Conservation (phyloP, 2,797 vertebrate genomes). For the Agapornis canus region DNA sequence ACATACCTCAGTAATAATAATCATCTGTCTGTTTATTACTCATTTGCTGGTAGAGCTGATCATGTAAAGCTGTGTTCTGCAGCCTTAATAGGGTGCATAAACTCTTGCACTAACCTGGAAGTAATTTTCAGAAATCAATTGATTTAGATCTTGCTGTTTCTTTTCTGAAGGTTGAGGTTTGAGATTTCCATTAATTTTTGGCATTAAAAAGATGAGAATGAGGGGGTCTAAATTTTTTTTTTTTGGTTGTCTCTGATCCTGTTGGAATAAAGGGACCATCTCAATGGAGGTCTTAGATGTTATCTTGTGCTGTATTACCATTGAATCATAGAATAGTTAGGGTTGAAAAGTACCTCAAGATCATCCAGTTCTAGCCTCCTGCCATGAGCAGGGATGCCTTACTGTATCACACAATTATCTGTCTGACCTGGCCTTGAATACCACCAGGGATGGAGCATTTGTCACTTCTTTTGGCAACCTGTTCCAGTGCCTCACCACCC, state of each 20-base stretch:
- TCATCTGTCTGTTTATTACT: neutral
- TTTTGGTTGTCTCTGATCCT: neutral
- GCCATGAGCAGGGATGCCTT: neutral
- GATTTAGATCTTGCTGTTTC: neutral
- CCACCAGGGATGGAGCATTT: neutral
- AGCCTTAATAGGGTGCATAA: neutral
- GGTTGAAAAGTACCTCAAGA: neutral
- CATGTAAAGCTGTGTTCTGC: neutral
- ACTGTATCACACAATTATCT: neutral
- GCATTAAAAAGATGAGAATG: neutral
- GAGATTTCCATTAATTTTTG: neutral
- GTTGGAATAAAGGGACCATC: neutral
- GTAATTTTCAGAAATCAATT: neutral
- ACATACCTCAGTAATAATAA: neutral
- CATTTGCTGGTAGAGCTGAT: neutral
- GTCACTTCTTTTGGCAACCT: neutral
- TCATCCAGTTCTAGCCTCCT: neutral
- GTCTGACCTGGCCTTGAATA: neutral
- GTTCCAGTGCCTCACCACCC: neutral
- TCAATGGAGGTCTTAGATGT: neutral
- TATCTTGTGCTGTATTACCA: neutral
- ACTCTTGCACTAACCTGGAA: neutral
- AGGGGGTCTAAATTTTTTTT: neutral
- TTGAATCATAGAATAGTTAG: neutral
- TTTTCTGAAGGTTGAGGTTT: neutral